Base-by-base conservation (phyloP, 2,113 vertebrate genomes). In the Ovibos moschatus region DNA sequence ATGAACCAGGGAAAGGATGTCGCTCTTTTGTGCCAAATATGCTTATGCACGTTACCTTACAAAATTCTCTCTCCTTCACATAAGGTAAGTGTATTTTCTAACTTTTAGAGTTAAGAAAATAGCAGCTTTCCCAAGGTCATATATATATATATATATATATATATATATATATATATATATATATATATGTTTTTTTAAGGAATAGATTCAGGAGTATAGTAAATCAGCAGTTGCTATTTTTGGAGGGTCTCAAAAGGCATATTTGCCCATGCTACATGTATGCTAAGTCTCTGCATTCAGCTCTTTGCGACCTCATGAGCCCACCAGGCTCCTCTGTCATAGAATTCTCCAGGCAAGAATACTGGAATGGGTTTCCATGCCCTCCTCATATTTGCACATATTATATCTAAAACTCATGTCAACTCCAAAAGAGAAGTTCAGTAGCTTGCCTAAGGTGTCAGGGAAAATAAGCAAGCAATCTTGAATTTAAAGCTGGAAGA, bases 341-440 rank as follows among this genome's bases (percentile, higher is more conserved):
- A 40, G 23, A 23, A 76, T 76, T 76, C 12, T 76, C 40, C 71
- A 43, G 40, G 71, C 36, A 76, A 43, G 71, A 76, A 27, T 43
- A 43, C 23, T 27, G 71, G 1, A 76, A 23, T 43, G 23, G 40
- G 23, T 43, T 43, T 43, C 36, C 40, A 43, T 43, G 71, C 23
- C 23, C 23, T 76, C 23, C 23, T 76, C 33, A 30, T 51, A 30
- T 78, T 82, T 96, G 36, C 21, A 86, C 30, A 85, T 81, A 53
- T 85, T 95, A 28, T 23, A 89, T 47, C 16, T 62, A 74, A 83
- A 86, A 67, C 45, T 82, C 6, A 71, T 55, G 30, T 83, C 15
- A 21, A 11, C 19, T 94, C 40, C 25, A 86, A 92, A 76, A 79
- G 27, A 71, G n/a, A 95, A 85, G 11, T 88, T 74, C 16, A 55